A percentile compares a stretch with the other conserved stretches of the same genome.
Conservation (phyloP, 2,113 vertebrate species). For the Archilochus colubris region DNA sequence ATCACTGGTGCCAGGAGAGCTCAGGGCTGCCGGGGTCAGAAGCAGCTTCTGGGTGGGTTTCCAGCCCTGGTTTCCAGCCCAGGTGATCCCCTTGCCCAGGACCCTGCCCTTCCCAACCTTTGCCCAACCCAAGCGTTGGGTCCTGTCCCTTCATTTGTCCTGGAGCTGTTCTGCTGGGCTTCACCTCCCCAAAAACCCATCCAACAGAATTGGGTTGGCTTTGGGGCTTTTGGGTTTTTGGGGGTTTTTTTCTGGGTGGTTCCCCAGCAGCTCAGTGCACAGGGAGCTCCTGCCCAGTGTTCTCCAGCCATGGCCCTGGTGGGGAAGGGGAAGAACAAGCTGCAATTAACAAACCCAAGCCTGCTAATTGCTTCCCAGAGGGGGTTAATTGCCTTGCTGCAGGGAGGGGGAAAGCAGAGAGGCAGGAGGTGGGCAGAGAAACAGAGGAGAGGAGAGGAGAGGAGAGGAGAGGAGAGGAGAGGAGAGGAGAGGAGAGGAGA, state of each 20-base stretch:
- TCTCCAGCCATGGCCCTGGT: neutral
- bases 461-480: no score
- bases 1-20: accelerated
- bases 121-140: no score
- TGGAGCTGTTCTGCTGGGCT: neutral
- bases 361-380: neutral
- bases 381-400: neutral
- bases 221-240: no score
- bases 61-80: neutral
- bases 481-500: no score
- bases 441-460: neutral
- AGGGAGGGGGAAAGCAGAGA: neutral
- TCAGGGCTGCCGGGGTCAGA: neutral
- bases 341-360: neutral
- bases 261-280: neutral
- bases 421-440: neutral
- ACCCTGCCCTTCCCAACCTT: neutral
- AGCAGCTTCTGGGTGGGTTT: neutral
- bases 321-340: neutral
- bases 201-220: no score
- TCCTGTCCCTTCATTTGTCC: neutral
- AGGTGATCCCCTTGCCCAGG: neutral
- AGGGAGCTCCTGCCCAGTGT: neutral
- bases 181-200: neutral
- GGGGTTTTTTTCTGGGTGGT: neutral